Evolutionary conservation across 2,888 invertebrate genomes (phyloP), one percentile per base, ranked within the genome.

Genomic region (Chrysina gloriosa): DNA sequence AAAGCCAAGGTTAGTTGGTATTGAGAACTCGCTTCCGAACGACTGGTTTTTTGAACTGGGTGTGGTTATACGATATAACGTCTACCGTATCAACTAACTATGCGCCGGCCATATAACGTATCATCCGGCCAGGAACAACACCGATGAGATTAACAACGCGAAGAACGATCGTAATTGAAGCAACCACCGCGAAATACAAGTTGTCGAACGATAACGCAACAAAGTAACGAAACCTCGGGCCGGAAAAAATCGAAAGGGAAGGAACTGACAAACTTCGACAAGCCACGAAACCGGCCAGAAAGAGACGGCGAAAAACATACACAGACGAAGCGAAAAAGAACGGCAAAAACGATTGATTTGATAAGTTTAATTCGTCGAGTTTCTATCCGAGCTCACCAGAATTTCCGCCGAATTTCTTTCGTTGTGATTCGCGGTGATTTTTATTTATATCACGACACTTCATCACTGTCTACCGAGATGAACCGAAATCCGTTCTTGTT

Each of bases 291-390:
- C 6, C 14, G 19, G 21, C 45, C 19, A 45, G 19, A 16, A 3
- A 45, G 45, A 9, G 9, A 14, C 5, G 19, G 9, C 4, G 16
- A 19, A 19, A 45, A 45, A 45, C 19, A 45, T 21, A 45, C 19
- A 19, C 45, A 45, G 14, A 27, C 14, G 50, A 11, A 11, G 29
- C 14, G 7, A 21, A 27, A 45, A 50, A 50, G 50, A 16, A 7
- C 27, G 14, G 27, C 50, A 58, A 39, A 39, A 58, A 39, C 58
- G 58, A 58, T 58, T 58, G 58, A 58, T 58, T 58, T 58, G 58
- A 58, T 58, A 58, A 58, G 25, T 58, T 58, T 58, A 58, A 58
- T 58, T 58, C 45, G 16, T 19, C 19, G 45, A 19, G 45, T 47
- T 47, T 47, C 47, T 47, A 23, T 47, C 21, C 23, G 47, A 47